phyloP scores from a whole-genome alignment of 2,113 vertebrate genomes.

The Chloropsis cyanopogon region DNA sequence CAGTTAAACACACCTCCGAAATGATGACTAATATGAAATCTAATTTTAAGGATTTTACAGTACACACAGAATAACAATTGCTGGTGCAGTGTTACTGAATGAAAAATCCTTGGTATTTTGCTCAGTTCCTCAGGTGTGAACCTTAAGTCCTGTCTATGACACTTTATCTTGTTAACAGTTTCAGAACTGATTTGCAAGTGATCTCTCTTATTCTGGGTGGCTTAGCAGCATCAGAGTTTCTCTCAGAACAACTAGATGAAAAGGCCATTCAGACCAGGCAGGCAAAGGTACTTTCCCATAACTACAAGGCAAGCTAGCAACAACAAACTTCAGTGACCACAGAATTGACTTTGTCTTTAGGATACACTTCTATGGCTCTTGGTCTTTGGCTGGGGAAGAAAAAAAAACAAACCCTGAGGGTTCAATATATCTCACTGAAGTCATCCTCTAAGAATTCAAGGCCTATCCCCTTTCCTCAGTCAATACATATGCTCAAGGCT shows the following conservation, averaged over 20 bases:
- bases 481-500: not conserved
- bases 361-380: not conserved
- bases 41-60: not conserved
- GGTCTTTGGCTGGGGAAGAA: not conserved
- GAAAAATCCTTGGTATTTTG: not conserved
- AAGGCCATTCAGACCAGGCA: not conserved
- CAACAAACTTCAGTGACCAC: not conserved
- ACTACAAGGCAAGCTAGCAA: not conserved
- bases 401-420: not conserved
- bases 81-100: not conserved
- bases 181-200: not conserved
- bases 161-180: not conserved
- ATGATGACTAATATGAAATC: not conserved
- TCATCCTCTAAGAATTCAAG: slow-evolving; percentile 15
- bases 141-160: not conserved
- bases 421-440: not conserved
- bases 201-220: not conserved
- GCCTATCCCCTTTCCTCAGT: not conserved
- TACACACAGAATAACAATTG: not conserved
- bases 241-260: not conserved
- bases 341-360: not conserved
- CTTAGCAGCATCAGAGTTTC: not conserved
- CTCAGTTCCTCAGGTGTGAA: not conserved
- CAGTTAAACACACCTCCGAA: not conserved
- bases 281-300: slow-evolving; percentile 31